Conservation (phyloP, 2,797 vertebrate genomes). For the Mus caroli region DNA sequence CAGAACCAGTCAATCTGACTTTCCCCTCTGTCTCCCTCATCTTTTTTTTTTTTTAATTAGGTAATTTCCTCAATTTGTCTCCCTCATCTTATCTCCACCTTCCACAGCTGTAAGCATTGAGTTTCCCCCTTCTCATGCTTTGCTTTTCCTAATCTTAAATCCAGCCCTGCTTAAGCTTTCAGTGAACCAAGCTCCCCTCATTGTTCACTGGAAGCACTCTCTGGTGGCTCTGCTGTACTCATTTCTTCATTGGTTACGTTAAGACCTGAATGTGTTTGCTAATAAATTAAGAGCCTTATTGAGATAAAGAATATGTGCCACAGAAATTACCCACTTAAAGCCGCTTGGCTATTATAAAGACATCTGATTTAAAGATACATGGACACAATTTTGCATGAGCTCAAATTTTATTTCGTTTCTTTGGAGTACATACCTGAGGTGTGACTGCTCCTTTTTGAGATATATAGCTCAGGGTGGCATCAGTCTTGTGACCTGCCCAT, state of each 20-base stretch:
- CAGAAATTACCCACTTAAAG: not conserved
- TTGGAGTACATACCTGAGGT: too few species aligned
- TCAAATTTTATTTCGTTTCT: not conserved
- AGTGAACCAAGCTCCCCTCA: fast-evolving
- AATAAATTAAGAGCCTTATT: not conserved
- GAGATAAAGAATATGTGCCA: not conserved
- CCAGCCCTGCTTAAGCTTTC: not conserved
- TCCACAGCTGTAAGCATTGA: not conserved
- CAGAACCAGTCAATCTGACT: not conserved
- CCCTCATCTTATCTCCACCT: not conserved
- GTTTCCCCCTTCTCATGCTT: not conserved
- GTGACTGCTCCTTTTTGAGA: not conserved
- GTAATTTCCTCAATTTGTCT: too few species aligned
- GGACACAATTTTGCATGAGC: not conserved
- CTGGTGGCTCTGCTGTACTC: not conserved
- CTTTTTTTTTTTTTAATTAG: too few species aligned
- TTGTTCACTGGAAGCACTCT: not conserved
- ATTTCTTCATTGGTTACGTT: not conserved
- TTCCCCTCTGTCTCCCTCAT: too few species aligned
- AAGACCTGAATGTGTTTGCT: not conserved
- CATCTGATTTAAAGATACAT: not conserved
- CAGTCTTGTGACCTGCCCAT: not conserved
- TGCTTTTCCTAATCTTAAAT: not conserved
- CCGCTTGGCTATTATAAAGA: not conserved
- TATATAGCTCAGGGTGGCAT: not conserved